Percentiles rank a stretch among this genome's conserved stretches.
These are phyloP conservation scores for Geothlypis trichas DNA, from an alignment of 2,113 vertebrate species.

Conservation along the genomic window DNA sequence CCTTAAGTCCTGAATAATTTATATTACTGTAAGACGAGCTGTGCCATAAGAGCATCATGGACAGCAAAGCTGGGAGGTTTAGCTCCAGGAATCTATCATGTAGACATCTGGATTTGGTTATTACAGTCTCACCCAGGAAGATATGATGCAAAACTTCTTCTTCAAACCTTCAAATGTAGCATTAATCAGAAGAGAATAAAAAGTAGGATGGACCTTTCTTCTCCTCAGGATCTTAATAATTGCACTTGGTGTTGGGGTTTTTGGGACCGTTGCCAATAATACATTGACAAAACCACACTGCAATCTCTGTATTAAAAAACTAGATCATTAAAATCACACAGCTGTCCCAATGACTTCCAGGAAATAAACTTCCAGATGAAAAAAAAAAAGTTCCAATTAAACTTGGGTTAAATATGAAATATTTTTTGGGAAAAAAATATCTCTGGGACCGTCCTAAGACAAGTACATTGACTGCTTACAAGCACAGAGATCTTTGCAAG, in stretches of 20 bases:
- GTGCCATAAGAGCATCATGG: rapidly evolving
- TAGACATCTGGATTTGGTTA: not conserved
- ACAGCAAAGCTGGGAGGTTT: not conserved
- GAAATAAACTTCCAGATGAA: not conserved
- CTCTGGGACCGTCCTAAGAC: not conserved
- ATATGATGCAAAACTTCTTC: not conserved
- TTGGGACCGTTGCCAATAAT: not conserved
- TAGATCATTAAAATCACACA: not conserved
- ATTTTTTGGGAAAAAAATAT: not conserved
- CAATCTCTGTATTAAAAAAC: not conserved
- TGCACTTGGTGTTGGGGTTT: not conserved
- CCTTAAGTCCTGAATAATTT: not conserved
- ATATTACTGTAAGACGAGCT: not conserved
- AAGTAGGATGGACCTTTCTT: not conserved
- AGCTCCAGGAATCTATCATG: not conserved
- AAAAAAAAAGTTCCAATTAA: not conserved
- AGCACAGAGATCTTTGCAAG: not conserved
- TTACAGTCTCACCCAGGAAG: not conserved
- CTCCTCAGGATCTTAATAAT: not conserved
- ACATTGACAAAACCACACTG: not conserved
- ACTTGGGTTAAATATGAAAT: not conserved
- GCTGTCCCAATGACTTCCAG: not conserved
- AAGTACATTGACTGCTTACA: not conserved
- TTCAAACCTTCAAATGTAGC: not conserved
- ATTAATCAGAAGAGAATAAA: not conserved